Evolutionary conservation across 2,888 invertebrate genomes (phyloP), one percentile per base, ranked within the genome.

Genomic region (Troides helena): DNA sequence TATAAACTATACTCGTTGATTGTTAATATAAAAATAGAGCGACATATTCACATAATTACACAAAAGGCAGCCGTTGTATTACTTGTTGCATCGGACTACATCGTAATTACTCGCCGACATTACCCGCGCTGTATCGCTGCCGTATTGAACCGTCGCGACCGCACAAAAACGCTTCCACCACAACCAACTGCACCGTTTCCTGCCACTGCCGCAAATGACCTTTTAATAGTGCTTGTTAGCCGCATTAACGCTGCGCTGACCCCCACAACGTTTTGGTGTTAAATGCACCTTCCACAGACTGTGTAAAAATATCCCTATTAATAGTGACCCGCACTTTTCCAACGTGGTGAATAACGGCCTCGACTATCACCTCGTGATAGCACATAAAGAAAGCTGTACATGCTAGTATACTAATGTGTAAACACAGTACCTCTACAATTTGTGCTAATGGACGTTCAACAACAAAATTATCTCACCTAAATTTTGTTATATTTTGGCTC

Each of bases 161-260:
- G 68, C 73, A 88, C 73, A 74, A 76, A 75, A 77, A 75, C 72
- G 70, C 63, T 64, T 61, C 86, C 75, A 89, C 89, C 90, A 78
- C 89, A 87, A 80, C 79, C 83, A 81, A 85, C 81, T 84, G 81
- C 75, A 80, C 74, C 71, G 86, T 84, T 89, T 90, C 90, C 90
- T 88, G 88, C 79, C 81, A 70, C 78, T 79, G 87, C 91, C 91
- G 78, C 92, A 89, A 89, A 89, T 83, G 82, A 84, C 85, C 86
- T 88, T 86, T 90, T 87, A 87, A 86, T 87, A 83, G 79, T 77
- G 77, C 81, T 83, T 75, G 83, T 87, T 84, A 82, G 79, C 74
- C 77, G 84, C 85, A 82, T 81, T 86, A 86, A 88, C 88, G 82
- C 80, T 79, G 75, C 76, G 82, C 81, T 82, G 84, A 83, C 75